A percentile compares a stretch with the other conserved stretches of the same genome.
Conservation (phyloP, 2,113 vertebrate species). For the Heloderma charlesbogerti region DNA sequence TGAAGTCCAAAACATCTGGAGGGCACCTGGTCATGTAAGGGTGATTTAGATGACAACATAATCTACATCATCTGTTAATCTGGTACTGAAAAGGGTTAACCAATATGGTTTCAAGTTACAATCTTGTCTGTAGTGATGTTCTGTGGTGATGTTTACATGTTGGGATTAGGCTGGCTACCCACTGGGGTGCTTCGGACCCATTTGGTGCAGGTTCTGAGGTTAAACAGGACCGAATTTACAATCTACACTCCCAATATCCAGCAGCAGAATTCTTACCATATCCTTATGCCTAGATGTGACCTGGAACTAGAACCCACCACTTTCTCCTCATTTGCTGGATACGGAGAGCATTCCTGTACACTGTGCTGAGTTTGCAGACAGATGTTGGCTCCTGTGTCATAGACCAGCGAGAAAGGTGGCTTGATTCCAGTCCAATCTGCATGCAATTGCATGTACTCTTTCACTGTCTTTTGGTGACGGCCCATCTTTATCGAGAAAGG, state of each 20-base stretch:
- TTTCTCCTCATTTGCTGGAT: neutral
- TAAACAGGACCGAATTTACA: no score
- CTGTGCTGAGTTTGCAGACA: neutral
- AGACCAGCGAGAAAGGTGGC: neutral
- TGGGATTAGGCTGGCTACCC: no score
- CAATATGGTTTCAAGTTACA: no score
- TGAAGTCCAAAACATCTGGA: no score
- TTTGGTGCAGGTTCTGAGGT: no score
- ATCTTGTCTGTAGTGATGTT: no score
- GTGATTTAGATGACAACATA: no score
- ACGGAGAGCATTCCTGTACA: neutral
- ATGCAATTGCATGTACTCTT: neutral
- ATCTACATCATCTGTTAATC: no score
- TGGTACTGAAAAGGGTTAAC: no score
- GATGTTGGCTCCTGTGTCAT: neutral
- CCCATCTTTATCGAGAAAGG: slow-evolving; percentile 5
- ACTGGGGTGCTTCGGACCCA: no score
- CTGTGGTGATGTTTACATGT: no score
- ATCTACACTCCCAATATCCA: neutral
- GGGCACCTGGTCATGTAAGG: no score
- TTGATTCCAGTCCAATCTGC: neutral
- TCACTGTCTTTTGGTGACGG: neutral
- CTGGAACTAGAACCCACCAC: neutral
- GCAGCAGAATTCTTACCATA: neutral
- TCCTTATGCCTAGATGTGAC: neutral